Percentiles rank a stretch among this genome's conserved stretches.
phyloP scores from a whole-genome alignment of 1,140 invertebrate species.

The Zaprionus vittiger region DNA sequence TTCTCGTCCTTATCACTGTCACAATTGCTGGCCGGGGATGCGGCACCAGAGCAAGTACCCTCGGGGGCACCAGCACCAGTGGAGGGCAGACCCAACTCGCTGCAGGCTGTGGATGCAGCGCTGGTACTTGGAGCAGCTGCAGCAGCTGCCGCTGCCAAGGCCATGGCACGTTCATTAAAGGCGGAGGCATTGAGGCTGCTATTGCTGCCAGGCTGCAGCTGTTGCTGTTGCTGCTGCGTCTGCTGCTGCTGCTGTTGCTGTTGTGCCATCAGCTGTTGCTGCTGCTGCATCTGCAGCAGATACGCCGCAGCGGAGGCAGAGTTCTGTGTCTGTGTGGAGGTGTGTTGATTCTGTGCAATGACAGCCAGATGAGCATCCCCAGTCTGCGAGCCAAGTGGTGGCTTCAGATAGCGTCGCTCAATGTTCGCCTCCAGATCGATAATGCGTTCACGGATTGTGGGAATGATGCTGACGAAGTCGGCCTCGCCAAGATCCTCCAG shows the following conservation, averaged over 20 bases:
- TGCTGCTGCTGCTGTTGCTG: conserved; percentile 68
- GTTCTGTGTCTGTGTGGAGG: conserved; percentile 73
- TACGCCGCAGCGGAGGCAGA: conserved; percentile 78
- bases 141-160: conserved; percentile 69
- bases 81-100: background rate
- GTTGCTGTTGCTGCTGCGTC: conserved; percentile 36
- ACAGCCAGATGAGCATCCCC: conserved; percentile 82
- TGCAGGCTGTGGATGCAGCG: background rate
- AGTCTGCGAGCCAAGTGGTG: conserved; percentile 90
- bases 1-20: conserved; percentile 82
- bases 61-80: conserved; percentile 20
- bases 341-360: conserved; percentile 83
- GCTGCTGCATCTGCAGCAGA: conserved; percentile 75
- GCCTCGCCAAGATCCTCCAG: conserved; percentile 85
- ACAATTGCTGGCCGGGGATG: conserved; percentile 75
- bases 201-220: conserved; percentile 48
- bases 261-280: conserved; percentile 52
- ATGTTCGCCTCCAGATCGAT: conserved; percentile 94
- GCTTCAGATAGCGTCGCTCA: conserved; percentile 96
- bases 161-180: conserved; percentile 80
- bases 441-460: conserved; percentile 91
- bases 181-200: conserved; percentile 67
- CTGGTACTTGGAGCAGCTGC: conserved; percentile 38
- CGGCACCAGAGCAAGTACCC: conserved; percentile 66
- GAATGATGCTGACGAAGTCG: conserved; percentile 85